These are phyloP conservation scores for Plectrocnemia conspersa DNA, from an alignment of 1,140 invertebrate species.

Conservation along the genomic window DNA sequence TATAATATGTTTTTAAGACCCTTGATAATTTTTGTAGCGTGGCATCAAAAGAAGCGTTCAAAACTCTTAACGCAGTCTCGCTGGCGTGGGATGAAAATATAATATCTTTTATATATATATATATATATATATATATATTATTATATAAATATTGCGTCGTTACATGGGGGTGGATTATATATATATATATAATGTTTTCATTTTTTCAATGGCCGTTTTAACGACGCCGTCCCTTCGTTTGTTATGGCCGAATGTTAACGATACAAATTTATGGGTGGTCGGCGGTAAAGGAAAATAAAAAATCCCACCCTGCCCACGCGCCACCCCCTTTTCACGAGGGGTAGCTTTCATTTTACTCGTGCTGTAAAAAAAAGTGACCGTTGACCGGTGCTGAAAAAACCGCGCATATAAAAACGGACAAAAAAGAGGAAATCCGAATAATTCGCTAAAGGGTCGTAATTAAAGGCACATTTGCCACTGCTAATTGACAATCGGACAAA, in stretches of 20 bases:
- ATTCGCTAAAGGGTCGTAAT: constrained; percentile 13
- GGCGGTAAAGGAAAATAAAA: constrained; percentile 15
- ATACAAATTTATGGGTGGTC: constrained; percentile 15
- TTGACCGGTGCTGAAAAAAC: constrained; percentile 15
- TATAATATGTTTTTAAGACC: too few relatives aligned
- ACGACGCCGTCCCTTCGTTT: constrained; percentile 11
- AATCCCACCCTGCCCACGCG: too few relatives aligned
- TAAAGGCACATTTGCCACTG: constrained; percentile 12
- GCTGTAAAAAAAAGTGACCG: constrained; percentile 26
- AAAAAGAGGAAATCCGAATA: constrained; percentile 4
- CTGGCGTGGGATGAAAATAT: constrained; percentile 4
- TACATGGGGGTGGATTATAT: background rate
- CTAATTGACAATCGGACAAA: constrained; percentile 19
- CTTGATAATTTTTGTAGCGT: too few relatives aligned
- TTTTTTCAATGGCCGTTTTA: background rate
- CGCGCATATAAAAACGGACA: constrained; percentile 11
- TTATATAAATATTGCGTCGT: background rate
- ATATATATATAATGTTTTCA: background rate
- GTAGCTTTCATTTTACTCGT: constrained; percentile 24
- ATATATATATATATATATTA: background rate
- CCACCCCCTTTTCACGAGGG: too few relatives aligned
- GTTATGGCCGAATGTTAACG: constrained; percentile 18
- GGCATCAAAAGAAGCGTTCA: too few relatives aligned
- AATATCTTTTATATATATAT: constrained; percentile 1
- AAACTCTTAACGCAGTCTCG: too few relatives aligned